Percentiles rank a stretch among this genome's conserved stretches.
Evolutionary conservation across 2,113 vertebrate species (phyloP).

Genomic region (Hippopotamus amphibius): DNA sequence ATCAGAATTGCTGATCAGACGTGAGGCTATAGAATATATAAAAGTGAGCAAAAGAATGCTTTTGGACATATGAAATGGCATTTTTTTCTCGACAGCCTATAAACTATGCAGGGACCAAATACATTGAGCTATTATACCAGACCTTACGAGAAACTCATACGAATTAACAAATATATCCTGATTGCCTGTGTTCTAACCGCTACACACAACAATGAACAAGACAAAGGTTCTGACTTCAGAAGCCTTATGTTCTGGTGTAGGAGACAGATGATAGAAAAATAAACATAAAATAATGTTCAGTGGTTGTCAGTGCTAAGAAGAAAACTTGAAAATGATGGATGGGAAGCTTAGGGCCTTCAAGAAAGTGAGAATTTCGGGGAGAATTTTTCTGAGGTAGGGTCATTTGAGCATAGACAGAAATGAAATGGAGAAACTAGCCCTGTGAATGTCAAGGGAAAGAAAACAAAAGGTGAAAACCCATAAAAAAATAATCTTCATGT

Average conservation of each 20-base stretch:
- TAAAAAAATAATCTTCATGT: not conserved
- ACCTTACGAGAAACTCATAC: not conserved
- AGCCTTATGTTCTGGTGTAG: not conserved
- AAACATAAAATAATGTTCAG: not conserved
- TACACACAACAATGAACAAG: not conserved
- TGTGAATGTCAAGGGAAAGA: not conserved
- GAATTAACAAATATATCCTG: not conserved
- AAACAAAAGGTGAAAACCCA: not conserved
- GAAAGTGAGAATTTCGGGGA: not conserved
- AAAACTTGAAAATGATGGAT: not conserved
- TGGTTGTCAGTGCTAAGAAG: not conserved
- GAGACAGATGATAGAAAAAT: slow-evolving; percentile 8
- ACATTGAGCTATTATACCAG: not conserved
- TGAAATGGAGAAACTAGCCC: not conserved
- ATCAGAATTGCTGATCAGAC: slow-evolving; percentile 47
- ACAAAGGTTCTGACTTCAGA: not conserved
- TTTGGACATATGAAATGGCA: not conserved
- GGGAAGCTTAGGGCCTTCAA: not conserved
- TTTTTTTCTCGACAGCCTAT: not conserved
- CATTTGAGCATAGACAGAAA: not conserved
- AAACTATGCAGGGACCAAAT: not conserved
- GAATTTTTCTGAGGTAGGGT: not conserved
- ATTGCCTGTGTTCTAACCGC: not conserved
- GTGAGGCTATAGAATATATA: not conserved
- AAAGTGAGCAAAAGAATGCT: not conserved